Conservation (phyloP, 2,888 invertebrate genomes). For the Drosophila mettleri region DNA sequence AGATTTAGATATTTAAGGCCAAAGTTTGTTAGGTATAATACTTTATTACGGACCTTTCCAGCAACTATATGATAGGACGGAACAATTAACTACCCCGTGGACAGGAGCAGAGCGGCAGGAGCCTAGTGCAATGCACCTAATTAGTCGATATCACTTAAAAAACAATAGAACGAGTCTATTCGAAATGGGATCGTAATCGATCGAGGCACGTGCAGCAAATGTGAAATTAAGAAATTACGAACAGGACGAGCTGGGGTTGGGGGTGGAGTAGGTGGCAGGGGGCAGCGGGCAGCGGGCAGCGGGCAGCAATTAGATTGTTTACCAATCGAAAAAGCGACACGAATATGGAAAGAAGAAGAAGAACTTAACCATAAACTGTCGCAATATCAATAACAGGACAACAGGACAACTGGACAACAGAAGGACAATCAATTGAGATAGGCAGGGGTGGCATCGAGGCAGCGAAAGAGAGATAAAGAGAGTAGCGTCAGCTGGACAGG, state of each 20-base stretch:
- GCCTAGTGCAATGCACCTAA: conserved; percentile 23
- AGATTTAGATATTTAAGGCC: neutral
- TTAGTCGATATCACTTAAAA: conserved; percentile 33
- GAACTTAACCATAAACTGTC: conserved; percentile 52
- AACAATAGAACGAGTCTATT: conserved; percentile 15
- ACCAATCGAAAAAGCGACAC: conserved; percentile 40
- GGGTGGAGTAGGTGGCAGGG: neutral
- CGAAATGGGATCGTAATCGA: conserved; percentile 9
- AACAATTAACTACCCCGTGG: neutral
- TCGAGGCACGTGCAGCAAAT: conserved; percentile 35
- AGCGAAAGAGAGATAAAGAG: neutral
- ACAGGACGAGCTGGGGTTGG: neutral
- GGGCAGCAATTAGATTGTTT: conserved; percentile 56
- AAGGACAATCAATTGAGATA: conserved; percentile 16
- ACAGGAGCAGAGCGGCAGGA: neutral
- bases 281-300: conserved; percentile 10
- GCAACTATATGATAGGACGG: no score
- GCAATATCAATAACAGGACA: conserved; percentile 55
- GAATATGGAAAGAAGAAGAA: conserved; percentile 5
- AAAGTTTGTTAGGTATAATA: neutral
- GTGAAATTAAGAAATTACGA: conserved; percentile 68
- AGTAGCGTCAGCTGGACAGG: conserved; percentile 65
- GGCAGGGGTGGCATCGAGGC: conserved; percentile 7
- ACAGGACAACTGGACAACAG: conserved; percentile 2
- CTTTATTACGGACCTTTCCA: neutral